Conservation (phyloP, 2,888 invertebrate genomes). For the Xestia rhomboidea region DNA sequence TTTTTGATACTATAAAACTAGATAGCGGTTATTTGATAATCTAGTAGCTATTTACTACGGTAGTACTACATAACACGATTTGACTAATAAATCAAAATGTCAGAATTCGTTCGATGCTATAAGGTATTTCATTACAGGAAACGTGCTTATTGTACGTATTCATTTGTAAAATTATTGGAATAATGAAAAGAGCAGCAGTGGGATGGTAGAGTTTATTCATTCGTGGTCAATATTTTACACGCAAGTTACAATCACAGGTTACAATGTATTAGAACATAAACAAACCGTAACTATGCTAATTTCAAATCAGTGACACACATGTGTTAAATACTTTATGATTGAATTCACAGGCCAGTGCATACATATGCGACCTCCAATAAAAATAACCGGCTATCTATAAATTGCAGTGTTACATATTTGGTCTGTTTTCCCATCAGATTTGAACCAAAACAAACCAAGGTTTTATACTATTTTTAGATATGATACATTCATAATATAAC, state of each 20-base stretch:
- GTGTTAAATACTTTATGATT: too few species aligned
- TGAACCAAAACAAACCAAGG: conserved; percentile 33
- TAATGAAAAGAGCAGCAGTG: too few species aligned
- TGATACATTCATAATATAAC: conserved; percentile 17
- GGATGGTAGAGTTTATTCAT: too few species aligned
- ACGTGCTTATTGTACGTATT: conserved; percentile 4
- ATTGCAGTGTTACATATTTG: too few species aligned
- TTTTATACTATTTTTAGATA: conserved; percentile 40
- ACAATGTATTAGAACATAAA: too few species aligned
- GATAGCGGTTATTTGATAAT: not conserved
- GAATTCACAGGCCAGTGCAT: too few species aligned
- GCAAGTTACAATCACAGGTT: too few species aligned
- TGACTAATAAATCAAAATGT: conserved; percentile 15
- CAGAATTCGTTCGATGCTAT: conserved; percentile 21
- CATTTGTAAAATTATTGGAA: not conserved
- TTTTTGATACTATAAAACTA: not conserved
- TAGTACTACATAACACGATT: not conserved
- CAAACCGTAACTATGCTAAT: too few species aligned
- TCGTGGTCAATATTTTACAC: too few species aligned
- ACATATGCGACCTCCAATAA: too few species aligned
- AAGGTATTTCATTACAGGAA: conserved; percentile 14
- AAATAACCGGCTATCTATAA: too few species aligned
- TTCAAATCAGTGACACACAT: too few species aligned
- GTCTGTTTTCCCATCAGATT: not conserved
- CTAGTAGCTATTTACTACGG: not conserved